Conservation (phyloP, 2,113 vertebrate genomes). For the Heloderma charlesbogerti region DNA sequence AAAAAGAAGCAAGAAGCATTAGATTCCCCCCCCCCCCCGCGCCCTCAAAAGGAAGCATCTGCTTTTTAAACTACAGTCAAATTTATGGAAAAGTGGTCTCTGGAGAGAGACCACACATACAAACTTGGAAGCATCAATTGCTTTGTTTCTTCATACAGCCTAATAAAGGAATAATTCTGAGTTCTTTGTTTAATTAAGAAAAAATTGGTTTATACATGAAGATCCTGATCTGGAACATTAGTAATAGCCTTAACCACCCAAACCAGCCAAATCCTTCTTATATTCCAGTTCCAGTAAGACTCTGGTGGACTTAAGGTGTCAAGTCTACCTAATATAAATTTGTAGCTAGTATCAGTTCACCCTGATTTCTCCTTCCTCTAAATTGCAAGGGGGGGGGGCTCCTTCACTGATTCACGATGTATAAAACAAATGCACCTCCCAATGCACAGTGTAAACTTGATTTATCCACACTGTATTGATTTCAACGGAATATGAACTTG, state of each 20-base stretch:
- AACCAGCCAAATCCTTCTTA: neutral
- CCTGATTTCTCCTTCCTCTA: neutral
- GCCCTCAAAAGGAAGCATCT: conserved; percentile 22
- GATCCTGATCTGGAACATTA: conserved; percentile 5
- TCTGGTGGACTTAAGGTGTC: neutral
- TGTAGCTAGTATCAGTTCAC: neutral
- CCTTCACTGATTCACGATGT: neutral
- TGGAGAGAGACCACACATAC: conserved; percentile 31
- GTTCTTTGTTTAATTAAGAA: conserved; percentile 40
- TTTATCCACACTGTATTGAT: neutral
- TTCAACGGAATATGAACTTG: neutral
- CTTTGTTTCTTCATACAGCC: conserved; percentile 12
- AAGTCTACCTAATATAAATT: neutral
- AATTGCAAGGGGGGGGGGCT: neutral
- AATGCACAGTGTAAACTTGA: neutral
- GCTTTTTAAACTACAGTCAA: conserved; percentile 24
- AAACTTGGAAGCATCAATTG: conserved; percentile 16
- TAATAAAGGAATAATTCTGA: conserved; percentile 26
- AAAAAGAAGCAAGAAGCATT: conserved; percentile 10
- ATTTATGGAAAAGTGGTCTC: conserved; percentile 27
- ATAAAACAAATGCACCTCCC: neutral
- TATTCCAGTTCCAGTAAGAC: neutral
- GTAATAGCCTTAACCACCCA: neutral
- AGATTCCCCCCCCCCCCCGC: neutral
- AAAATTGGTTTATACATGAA: conserved; percentile 14